Percentiles rank a stretch among this genome's conserved stretches.
phyloP scores from a whole-genome alignment of 2,888 invertebrate species.

The Tipula lateralis region DNA sequence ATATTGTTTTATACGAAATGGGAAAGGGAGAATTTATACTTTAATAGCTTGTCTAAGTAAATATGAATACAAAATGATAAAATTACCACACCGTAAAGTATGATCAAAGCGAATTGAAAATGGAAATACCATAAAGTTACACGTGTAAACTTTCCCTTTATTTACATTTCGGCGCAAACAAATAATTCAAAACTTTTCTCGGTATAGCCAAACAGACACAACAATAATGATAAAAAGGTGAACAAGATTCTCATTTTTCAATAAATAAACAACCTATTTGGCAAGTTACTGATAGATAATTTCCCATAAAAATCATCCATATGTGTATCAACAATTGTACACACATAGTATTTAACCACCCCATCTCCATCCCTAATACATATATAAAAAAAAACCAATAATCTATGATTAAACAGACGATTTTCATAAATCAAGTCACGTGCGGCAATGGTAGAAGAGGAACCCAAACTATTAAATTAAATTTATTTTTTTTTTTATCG shows the following conservation, averaged over 20 bases:
- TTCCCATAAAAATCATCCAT: conserved; percentile 12
- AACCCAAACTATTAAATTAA: neutral
- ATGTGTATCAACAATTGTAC: too few species aligned
- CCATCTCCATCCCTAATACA: neutral
- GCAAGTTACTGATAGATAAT: neutral
- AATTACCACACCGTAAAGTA: conserved; percentile 11
- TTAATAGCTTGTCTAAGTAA: neutral
- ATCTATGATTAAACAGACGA: conserved; percentile 24
- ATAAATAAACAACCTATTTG: neutral
- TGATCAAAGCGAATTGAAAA: conserved; percentile 14
- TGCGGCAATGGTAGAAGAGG: neutral
- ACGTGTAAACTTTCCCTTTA: neutral
- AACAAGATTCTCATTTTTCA: neutral
- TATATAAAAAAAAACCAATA: neutral
- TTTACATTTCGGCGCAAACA: neutral
- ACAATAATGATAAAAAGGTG: neutral
- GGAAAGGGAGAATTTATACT: neutral
- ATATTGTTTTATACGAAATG: neutral
- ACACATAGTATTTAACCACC: neutral
- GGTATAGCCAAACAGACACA: neutral
- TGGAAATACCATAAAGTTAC: neutral
- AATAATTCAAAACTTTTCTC: neutral
- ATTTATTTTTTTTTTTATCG: neutral
- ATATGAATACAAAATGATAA: neutral
- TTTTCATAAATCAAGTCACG: conserved; percentile 24